Base-by-base conservation (phyloP, 2,113 vertebrate species). In the Sardina pilchardus region DNA sequence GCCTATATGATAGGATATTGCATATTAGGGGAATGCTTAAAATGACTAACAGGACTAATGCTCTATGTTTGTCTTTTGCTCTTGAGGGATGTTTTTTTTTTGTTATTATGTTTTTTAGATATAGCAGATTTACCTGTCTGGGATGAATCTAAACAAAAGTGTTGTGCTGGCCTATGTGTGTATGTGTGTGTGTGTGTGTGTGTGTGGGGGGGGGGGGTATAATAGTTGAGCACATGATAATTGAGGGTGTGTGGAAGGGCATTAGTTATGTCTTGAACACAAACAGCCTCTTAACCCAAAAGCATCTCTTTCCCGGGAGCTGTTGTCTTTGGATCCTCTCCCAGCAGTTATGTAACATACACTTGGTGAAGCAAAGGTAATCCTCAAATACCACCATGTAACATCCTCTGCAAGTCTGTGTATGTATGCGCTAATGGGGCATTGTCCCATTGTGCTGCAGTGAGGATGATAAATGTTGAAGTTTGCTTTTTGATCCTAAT, bases 171-270 rank as follows among this genome's bases (percentile, higher is more conserved):
- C 88, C 10, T 71, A 88, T 90, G 39, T 86, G n/a, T 47, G 78
- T 85, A 84, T 21, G 89, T 90, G 39, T 86, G n/a, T 47, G 78
- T 85, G 85, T 21, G 36, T 82, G 56, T 45, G 21, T 43, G 14
- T 39, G 30, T 26, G 6, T 43, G 39, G 19, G 21, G 53, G 47
- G 34, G 81, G 1, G 9, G 14, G 14, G 4, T 0, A 1, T 56
- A 56, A 21, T 56, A 56, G 14, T 56, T 56, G 50, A 3, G 50
- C 50, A 56, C 50, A 56, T 56, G 4, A 16, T 56, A 4, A 56
- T 16, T 16, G 4, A 4, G 14, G 4, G 50, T 17, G 21, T 17
- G 21, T 9, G 14, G 17, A 56, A 12, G 14, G 16, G 50, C 19
- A 56, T 16, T 56, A 56, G 16, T 56, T 56, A 4, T 42, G 39